Percentiles rank a stretch among this genome's conserved stretches.
Evolutionary conservation across 2,113 vertebrate genomes (phyloP).

Genomic region (Ictalurus punctatus): DNA sequence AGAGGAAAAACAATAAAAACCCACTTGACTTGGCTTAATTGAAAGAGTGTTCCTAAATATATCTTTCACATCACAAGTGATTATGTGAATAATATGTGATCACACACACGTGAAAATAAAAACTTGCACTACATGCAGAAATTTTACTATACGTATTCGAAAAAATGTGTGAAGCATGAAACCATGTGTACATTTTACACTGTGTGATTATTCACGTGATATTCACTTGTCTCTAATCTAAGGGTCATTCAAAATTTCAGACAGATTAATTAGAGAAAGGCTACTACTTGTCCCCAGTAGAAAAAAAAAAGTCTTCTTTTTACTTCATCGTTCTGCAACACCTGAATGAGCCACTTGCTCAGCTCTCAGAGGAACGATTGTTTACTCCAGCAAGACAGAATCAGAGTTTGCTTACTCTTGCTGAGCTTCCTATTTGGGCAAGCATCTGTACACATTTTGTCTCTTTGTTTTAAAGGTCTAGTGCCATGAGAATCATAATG

Average conservation of each 20-base stretch:
- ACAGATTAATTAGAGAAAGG: conserved; percentile 20
- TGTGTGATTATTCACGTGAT: background rate
- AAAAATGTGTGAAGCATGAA: background rate
- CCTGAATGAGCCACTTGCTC: conserved; percentile 30
- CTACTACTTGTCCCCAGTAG: background rate
- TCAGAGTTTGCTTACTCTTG: conserved; percentile 41
- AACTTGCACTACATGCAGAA: background rate
- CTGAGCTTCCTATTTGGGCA: conserved; percentile 35
- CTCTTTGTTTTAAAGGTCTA: conserved; percentile 56
- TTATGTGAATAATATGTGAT: too few relatives aligned
- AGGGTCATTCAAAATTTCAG: background rate
- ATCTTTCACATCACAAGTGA: too few relatives aligned
- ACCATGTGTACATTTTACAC: background rate
- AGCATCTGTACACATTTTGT: conserved; percentile 48
- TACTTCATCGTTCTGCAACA: background rate
- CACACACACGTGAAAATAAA: background rate
- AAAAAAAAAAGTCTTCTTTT: background rate
- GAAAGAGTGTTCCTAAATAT: background rate
- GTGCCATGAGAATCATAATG: conserved; percentile 55
- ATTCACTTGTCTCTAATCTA: background rate
- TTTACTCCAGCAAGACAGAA: conserved; percentile 55
- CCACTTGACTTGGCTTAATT: background rate
- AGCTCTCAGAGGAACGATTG: conserved; percentile 38
- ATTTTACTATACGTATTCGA: background rate
- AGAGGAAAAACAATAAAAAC: too few relatives aligned